Base-by-base conservation (phyloP, 2,888 invertebrate species). In the Calameuta idolon region DNA sequence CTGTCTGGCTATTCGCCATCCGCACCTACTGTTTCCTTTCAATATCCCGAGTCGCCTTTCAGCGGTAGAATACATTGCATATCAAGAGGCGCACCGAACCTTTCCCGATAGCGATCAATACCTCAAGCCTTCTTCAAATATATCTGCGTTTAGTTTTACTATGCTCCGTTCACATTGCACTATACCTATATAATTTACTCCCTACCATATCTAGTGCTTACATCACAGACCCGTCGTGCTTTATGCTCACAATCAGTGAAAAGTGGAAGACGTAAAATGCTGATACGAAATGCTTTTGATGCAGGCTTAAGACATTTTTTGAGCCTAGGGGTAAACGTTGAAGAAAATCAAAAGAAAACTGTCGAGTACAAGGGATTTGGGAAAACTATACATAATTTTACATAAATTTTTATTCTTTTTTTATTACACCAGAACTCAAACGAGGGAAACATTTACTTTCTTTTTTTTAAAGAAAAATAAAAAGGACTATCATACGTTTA, bases 11-110 rank as follows among this genome's bases (percentile, higher is more conserved):
- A 55, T 23, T 23, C 23, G 23, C 55, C 55, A 23, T 55, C 55
- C 55, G 55, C 23, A 55, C 23, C 55, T 55, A 55, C 55, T 55
- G 55, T 55, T 55, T 55, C 55, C 55, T 55, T 23, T 55, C 23
- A 55, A 55, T 23, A 23, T 55, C 23, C 55, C 55, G 55, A 23
- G 55, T 55, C 55, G 23, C 23, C 55, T 71, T 33, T 34, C 31
- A 75, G 76, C 30, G 76, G 73, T 68, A 68, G 75, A 78, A 78
- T 76, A 73, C 75, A 78, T 78, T 73, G 78, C 75, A 78, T 76
- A 78, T 76, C 78, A 68, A 78, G 68, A 71, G 37, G 73, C 35
- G 15, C 69, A 71, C 30, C 3, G 34, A 35, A 71, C 71, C 75
- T 78, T 78, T 34, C 11, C 74, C 77, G 77, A 77, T 75, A 73